Conservation (phyloP, 2,797 vertebrate species). For the Bovichtus variegatus region DNA sequence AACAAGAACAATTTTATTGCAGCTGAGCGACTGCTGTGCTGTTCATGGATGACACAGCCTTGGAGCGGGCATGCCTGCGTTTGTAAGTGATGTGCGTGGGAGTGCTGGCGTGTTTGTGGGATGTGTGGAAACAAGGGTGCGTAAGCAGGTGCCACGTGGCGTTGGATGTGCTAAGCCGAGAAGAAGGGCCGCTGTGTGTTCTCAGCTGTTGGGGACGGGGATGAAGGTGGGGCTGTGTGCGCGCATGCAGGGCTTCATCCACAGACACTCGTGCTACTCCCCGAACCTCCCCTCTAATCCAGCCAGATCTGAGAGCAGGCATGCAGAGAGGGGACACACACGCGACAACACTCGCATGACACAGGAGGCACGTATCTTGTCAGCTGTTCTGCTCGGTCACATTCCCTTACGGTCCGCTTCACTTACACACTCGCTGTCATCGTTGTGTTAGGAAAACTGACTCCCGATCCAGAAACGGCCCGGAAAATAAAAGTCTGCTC, state of each 20-base stretch:
- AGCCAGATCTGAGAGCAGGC: constrained; percentile 50
- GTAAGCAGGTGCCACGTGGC: constrained; percentile 72
- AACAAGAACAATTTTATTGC: constrained; percentile 38
- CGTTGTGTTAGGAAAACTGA: constrained; percentile 12
- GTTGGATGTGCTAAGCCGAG: constrained; percentile 51
- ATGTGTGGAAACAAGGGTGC: constrained; percentile 43
- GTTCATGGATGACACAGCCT: constrained; percentile 41
- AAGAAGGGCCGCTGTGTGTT: constrained; percentile 8
- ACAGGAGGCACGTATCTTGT: constrained; percentile 35
- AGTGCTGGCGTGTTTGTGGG: constrained; percentile 23
- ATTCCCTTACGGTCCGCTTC: constrained; percentile 15
- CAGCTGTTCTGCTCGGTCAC: constrained; percentile 58
- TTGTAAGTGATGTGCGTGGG: constrained; percentile 11
- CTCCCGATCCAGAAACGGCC: constrained; percentile 33
- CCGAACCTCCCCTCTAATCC: constrained; percentile 60
- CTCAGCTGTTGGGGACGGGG: constrained; percentile 6
- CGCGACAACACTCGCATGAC: constrained; percentile 54
- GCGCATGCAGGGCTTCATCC: constrained; percentile 34
- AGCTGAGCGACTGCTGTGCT: constrained; percentile 14
- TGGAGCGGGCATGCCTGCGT: constrained; percentile 28
- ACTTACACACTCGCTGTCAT: not conserved
- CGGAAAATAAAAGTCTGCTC: constrained; percentile 34
- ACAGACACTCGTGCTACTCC: constrained; percentile 34
- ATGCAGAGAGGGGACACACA: constrained; percentile 18
- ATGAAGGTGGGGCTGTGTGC: not conserved